Evolutionary conservation across 2,888 invertebrate species (phyloP), one percentile per base, ranked within the genome.

Genomic region (Drosophila lutescens): DNA sequence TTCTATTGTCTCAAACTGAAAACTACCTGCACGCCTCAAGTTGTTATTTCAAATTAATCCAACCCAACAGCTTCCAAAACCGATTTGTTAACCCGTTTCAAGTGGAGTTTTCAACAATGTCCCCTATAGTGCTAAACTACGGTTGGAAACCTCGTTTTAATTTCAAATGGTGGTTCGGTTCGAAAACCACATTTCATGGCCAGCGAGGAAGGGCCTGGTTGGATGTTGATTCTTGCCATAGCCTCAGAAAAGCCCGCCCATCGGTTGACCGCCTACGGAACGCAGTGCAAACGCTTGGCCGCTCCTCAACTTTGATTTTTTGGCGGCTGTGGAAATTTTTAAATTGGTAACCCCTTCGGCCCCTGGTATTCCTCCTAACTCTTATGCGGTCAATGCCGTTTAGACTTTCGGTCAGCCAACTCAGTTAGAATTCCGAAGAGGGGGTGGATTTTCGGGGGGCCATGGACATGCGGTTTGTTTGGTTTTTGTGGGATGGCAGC

Each of bases 381-480:
- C 79, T 76, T 74, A 62, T 86, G 82, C 79, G 82, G 82, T 86
- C 82, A 83, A 77, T 80, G 79, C 69, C 82, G 82, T 86, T 83
- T 83, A 86, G 80, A 84, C 77, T 68, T 41, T 83, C 68, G 84
- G 86, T 83, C 79, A 77, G 82, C 69, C 84, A 78, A 82, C 80
- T 82, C 73, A 57, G 80, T 63, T 73, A 67, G 72, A 51, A 62
- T 30, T 51, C 23, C 15, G 12, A 32, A 43, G 17, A 23, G 62
- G 54, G 65, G 46, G 7, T 13, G 49, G 34, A 49, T 15, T 30
- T 46, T 49, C 15, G 50, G 55, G 43, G 30, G 34, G 59, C 70
- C 82, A 73, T 77, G 80, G 77, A 77, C 82, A 83, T 83, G 82
- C 79, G 86, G 82, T 83, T 86, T 83, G 86, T 86, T 73, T 86